Base-by-base conservation (phyloP, 1,140 invertebrate genomes). In the Conus betulinus region DNA sequence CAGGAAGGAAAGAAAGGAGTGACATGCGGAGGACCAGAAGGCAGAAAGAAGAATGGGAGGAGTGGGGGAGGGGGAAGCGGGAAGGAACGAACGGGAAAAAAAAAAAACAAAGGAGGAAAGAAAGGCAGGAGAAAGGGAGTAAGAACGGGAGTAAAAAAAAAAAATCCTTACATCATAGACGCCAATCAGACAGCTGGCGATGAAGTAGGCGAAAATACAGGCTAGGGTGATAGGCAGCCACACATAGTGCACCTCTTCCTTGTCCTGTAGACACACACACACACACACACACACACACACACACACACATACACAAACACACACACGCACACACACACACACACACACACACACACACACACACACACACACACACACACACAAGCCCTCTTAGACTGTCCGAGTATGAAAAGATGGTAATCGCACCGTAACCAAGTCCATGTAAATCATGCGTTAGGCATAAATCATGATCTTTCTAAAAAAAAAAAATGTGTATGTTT, bases 141-240 rank as follows among this genome's bases (percentile, higher is more conserved):
- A 39, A 39, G 39, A 39, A 39, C 39, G 39, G 39, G 39, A 39
- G 39, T n/a, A n/a, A n/a, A 39, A 39, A 39, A 15, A 8, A 15
- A 5, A 11, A 11, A 15, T 8, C 15, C 94, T 94, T 94, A 98
- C 98, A 97, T 99, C 98, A 93, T 98, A 99, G 15, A 99, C 96
- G 0, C 98, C 98, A 27, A 99, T 96, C 55, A 99, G 97, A 94
- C 97, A 98, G 93, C 98, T 98, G 39, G 98, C 97, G 86, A 99
- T 97, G 92, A 99, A 98, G 94, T 98, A 99, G 0, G 98, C 96
- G 94, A 98, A 98, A 25, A 99, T 95, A 89, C 97, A 97, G 11
- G 97, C 97, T 63, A 99, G 95, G 10, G 98, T 96, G 2, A 98
- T 97, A 0, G 98, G 98, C 10, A 97, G 85, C 93, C 93, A 93